phyloP scores from a whole-genome alignment of 2,888 invertebrate genomes.

The Melanophora roralis region DNA sequence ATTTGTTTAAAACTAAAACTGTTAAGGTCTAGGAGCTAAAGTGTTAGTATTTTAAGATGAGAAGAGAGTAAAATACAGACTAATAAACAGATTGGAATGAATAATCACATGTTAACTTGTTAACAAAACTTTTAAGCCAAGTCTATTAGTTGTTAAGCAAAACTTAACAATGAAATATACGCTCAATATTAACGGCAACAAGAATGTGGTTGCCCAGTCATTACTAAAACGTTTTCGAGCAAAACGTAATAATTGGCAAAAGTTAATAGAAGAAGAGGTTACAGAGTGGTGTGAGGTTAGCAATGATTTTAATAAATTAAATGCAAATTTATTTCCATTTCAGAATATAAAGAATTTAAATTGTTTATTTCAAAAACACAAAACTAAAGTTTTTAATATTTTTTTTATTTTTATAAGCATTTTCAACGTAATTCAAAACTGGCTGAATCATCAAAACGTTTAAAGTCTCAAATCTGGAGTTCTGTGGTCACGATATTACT shows the following conservation, averaged over 20 bases:
- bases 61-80: too few relatives aligned
- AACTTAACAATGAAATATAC: conserved; percentile 48
- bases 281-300: conserved; percentile 69
- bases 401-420: conserved; percentile 79
- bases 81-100: conserved; percentile 3
- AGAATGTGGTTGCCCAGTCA: conserved; percentile 34
- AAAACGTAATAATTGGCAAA: conserved; percentile 65
- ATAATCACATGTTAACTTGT: conserved; percentile 23
- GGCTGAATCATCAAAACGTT: conserved; percentile 87
- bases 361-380: too few relatives aligned
- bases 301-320: too few relatives aligned
- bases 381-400: too few relatives aligned
- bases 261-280: conserved; percentile 67
- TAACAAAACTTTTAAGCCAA: conserved; percentile 12
- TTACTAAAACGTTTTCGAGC: conserved; percentile 69
- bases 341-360: too few relatives aligned
- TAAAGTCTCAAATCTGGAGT: conserved; percentile 98
- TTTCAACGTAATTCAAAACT: conserved; percentile 86
- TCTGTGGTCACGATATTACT: conserved; percentile 98
- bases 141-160: conserved; percentile 14
- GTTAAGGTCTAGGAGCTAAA: not conserved
- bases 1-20: not conserved
- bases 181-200: conserved; percentile 41
- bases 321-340: too few relatives aligned
- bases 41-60: too few relatives aligned